Conservation (phyloP, 2,797 vertebrate genomes). For the Propithecus deckenii region DNA sequence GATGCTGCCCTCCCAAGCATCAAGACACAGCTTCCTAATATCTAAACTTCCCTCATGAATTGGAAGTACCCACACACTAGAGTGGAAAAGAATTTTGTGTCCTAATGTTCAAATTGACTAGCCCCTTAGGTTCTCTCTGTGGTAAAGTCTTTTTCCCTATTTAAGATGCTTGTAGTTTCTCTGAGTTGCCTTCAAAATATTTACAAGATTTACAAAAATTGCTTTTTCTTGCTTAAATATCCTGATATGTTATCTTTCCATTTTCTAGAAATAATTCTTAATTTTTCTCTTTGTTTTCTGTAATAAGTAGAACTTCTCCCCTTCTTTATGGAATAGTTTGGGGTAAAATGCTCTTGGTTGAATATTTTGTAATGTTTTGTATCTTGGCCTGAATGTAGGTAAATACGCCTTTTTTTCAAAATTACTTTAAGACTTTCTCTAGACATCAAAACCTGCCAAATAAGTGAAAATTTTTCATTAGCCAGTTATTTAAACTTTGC, state of each 20-base stretch:
- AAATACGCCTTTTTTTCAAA: not conserved
- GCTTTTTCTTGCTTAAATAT: conserved; percentile 36
- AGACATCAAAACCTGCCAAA: conserved; percentile 30
- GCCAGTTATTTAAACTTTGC: conserved; percentile 29
- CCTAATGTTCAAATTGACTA: not conserved
- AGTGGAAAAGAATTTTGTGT: conserved; percentile 23
- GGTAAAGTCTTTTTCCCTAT: not conserved
- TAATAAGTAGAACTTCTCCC: not conserved
- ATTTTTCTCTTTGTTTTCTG: not conserved
- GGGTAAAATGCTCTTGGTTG: not conserved
- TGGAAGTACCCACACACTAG: not conserved
- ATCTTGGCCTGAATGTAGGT: conserved; percentile 5
- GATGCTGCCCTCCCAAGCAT: not conserved
- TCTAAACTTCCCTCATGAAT: not conserved
- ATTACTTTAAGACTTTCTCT: conserved; percentile 32
- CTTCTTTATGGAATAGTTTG: conserved; percentile 21
- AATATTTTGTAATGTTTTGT: conserved; percentile 48
- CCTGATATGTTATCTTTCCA: not conserved
- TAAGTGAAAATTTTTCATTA: conserved; percentile 35
- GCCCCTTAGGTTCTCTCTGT: not conserved
- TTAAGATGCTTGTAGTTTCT: not conserved
- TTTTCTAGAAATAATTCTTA: conserved; percentile 33
- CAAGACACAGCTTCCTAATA: not conserved
- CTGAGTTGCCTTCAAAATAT: conserved; percentile 5
- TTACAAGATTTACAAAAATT: not conserved